phyloP scores from a whole-genome alignment of 1,140 invertebrate species.

The Yoshiicerus persimilis region DNA sequence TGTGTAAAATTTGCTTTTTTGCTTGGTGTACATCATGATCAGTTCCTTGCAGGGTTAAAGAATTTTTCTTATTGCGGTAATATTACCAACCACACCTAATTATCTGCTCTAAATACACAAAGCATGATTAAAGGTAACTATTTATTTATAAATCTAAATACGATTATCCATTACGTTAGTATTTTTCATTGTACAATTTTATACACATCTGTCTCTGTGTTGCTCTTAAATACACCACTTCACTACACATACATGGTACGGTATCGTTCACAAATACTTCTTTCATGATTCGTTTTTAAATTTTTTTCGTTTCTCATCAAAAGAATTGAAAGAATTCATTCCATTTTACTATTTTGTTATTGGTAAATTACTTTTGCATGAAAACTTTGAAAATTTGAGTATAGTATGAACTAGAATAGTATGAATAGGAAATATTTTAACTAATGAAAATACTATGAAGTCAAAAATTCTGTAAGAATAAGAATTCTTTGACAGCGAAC shows the following conservation, averaged over 20 bases:
- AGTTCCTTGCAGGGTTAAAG: neutral
- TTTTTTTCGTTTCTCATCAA: neutral
- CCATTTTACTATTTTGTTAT: neutral
- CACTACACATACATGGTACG: neutral
- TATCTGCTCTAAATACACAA: neutral
- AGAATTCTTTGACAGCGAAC: no score
- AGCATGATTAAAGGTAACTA: neutral
- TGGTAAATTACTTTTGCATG: neutral
- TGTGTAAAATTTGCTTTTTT: neutral
- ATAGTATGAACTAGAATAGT: no score
- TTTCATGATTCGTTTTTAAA: neutral
- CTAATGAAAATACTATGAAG: no score
- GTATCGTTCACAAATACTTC: neutral
- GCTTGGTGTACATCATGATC: neutral
- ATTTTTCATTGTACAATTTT: slow-evolving; percentile 15
- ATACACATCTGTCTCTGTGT: neutral
- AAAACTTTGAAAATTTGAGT: no score
- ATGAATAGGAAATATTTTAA: neutral
- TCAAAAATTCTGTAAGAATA: no score
- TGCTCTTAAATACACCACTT: neutral
- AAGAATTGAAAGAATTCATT: no score
- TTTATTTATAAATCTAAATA: neutral
- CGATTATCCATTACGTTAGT: neutral
- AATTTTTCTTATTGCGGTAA: neutral
- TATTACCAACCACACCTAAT: neutral